Evolutionary conservation across 2,797 vertebrate species (phyloP), one percentile per base, ranked within the genome.

Genomic region (Morus bassanus): DNA sequence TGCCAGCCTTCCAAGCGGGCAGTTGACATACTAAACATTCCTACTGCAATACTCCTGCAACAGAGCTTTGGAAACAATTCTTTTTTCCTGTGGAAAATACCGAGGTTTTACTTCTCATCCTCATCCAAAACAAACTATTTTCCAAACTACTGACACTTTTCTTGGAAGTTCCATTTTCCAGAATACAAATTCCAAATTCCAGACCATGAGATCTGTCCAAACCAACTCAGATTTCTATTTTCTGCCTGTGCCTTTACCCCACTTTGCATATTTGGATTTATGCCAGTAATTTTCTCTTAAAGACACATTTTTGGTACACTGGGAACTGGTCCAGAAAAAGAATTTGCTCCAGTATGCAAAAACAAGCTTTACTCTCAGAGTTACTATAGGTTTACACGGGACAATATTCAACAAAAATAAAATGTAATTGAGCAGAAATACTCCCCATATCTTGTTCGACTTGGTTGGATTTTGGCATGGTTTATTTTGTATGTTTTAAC

Each of bases 181-280:
- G 74, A 93, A 75, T 24, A 43, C 28, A 76, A 89, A 31, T 87
- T 91, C 63, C 65, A 91, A 90, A 96, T 88, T 91, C 70, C 81
- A 94, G 83, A 79, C 50, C 0, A 2, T 39, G 27, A 85, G 57
- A 92, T 91, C 77, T 76, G 13, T 73, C 86, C 65, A 75, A 70
- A 93, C 61, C 63, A 87, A 79, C 28, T 50, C 61, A 51, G 27
- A 81, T 33, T 79, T 89, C 88, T 95, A 70, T 93, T 89, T 91
- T 63, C 39, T 93, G 69, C 13, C 35, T 53, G 9, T 60, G 78
- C 22, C 48, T 93, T 87, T 70, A 75, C 43, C 39, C 75, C 21
- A 7, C n/a, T 83, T 92, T 0, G 7, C 33, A 75, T 60, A 72
- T 78, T 80, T 65, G 50, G 30, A 80, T 60, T 78, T 84, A 60